These are phyloP conservation scores for Haemorhous mexicanus DNA, from an alignment of 2,113 vertebrate species.

Conservation along the genomic window DNA sequence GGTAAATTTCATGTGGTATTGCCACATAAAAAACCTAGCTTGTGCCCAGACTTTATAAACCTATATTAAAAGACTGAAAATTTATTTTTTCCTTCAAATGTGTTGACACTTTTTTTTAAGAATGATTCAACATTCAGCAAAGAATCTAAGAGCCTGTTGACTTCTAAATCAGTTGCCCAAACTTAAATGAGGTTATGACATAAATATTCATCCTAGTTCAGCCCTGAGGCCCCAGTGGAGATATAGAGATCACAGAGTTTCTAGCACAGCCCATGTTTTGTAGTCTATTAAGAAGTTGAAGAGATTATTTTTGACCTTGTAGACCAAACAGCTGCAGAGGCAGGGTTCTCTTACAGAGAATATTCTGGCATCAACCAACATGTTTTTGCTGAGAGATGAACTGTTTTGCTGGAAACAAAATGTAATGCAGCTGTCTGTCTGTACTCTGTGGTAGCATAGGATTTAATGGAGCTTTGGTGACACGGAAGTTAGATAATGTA, in stretches of 20 bases:
- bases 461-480: not conserved
- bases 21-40: not conserved
- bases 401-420: not conserved
- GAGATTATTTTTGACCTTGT: not conserved
- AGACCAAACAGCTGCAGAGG: not conserved
- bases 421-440: rapidly evolving
- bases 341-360: not conserved
- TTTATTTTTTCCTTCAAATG: not conserved
- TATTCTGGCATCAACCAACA: not conserved
- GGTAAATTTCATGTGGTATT: not conserved
- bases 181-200: not conserved
- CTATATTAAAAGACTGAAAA: not conserved
- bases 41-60: not conserved
- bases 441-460: not conserved
- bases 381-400: not conserved
- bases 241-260: not conserved
- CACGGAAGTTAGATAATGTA: not conserved
- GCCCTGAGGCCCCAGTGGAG: not conserved
- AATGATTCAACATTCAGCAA: not conserved
- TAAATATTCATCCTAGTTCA: not conserved
- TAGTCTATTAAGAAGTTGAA: not conserved
- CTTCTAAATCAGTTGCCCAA: not conserved
- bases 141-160: not conserved
- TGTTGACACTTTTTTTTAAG: not conserved
- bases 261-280: not conserved